Conservation (phyloP, 2,113 vertebrate species). For the Ictalurus furcatus region DNA sequence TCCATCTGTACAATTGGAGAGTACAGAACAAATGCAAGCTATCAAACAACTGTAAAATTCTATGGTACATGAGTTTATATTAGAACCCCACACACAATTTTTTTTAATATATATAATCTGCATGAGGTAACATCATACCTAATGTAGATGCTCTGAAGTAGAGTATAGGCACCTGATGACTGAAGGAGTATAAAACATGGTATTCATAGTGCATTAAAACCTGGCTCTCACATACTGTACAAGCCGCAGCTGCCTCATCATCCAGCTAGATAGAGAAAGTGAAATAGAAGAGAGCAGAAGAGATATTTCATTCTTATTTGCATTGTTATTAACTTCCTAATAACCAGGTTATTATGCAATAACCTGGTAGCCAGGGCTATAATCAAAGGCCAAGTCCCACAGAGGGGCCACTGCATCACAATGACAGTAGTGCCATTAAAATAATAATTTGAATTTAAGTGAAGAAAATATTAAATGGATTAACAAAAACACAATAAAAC, state of each 20-base stretch:
- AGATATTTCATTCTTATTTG: not conserved
- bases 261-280: slow-evolving; percentile 34
- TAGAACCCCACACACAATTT: not conserved
- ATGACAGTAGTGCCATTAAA: not conserved
- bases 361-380: too few species aligned
- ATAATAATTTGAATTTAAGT: not conserved
- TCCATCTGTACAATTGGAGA: slow-evolving; percentile 76
- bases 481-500: not conserved
- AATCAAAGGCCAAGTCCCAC: too few species aligned
- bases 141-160: slow-evolving; percentile 88
- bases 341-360: too few species aligned
- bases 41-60: not conserved
- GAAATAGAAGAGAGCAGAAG: not conserved
- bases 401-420: not conserved
- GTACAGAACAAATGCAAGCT: not conserved
- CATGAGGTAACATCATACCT: slow-evolving; percentile 67
- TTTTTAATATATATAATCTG: not conserved
- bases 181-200: slow-evolving; percentile 88
- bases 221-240: not conserved
- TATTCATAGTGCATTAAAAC: slow-evolving; percentile 85
- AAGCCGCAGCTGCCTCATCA: slow-evolving; percentile 41
- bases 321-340: not conserved
- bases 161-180: slow-evolving; percentile 86
- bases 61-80: not conserved
- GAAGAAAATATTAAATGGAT: not conserved